Evolutionary conservation across 2,888 invertebrate genomes (phyloP), one percentile per base, ranked within the genome.

Genomic region (Baronia brevicornis): DNA sequence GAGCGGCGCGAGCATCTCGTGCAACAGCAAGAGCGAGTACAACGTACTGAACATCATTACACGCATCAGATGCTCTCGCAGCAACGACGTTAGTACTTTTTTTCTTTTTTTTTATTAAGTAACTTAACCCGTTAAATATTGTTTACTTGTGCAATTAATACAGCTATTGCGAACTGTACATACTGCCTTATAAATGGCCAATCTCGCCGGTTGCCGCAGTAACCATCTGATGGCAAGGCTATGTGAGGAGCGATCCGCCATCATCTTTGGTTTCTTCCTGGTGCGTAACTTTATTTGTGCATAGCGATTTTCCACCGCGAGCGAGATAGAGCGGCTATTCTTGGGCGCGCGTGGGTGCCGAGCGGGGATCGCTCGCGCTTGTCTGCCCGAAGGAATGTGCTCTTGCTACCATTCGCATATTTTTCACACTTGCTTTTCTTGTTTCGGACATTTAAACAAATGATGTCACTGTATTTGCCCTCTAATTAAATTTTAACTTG

Each of bases 21-120:
- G 60, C 87, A 87, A 70, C 86, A 87, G 62, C 84, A 85, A 57
- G 62, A 69, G 60, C 55, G 60, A 47, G 63, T 67, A 28, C 72
- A 72, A 62, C 73, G 75, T 68, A 91, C 91, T 54, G 92, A 93
- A 84, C 91, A 91, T 74, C 91, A 90, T 72, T 89, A 91, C 80
- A 91, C 91, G 54, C 87, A 91, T 65, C 92, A 93, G 82, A 87
- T 91, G 84, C 90, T 91, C 82, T 80, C 86, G 56, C 90, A 90
- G 74, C 91, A 91, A 84, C 88, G 90, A 91, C 91, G 91, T 89
- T 73, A 84, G 88, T 85, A 5, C 23, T n/a, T 7, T 14, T 7
- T 9, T 15, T 11, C 23, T 15, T 21, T 8, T 23, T 28, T 25
- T 41, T 25, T 33, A 13, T 30, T 24, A 8, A n/a, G 15, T 12